Evolutionary conservation across 2,888 invertebrate species (phyloP), one percentile per base, ranked within the genome.

Genomic region (Hypomecis atomaria): DNA sequence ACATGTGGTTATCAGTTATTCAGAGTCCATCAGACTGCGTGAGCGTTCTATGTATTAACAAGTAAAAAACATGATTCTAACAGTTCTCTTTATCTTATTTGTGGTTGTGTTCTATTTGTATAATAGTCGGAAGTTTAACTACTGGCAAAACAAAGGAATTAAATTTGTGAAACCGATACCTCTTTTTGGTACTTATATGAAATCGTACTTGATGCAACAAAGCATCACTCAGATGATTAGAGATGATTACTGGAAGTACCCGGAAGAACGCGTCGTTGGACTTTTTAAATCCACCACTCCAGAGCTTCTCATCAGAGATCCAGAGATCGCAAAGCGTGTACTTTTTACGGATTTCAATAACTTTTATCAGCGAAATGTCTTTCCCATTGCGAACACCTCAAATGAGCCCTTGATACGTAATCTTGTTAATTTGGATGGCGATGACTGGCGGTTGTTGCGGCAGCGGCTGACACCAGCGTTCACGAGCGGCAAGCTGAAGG

Each of bases 391-490:
- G 4, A 36, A 45, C 5, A 57, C 47, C 70, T 85, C 48, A 66
- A 60, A 0, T 74, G 89, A 36, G 80, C 86, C 4, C 44, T 81
- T 70, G 10, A 33, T 81, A 33, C 49, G 62, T 4, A 86, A 84
- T 61, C 57, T 88, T 23, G 87, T 89, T 61, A 77, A 78, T 49
- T 77, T 59, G 5, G 83, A 87, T 33, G 89, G 87, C 0, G 88
- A 89, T 50, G 53, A 58, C 5, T 89, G 89, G 89, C 85, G 79
- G 62, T 71, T 88, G 5, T 56, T 85, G 5, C 77, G 89, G 0
- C 85, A 88, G 61, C 78, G 83, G 5, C 56, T 89, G 11, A 87
- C 89, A n/a, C 77, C 87, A 0, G 81, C 87, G 0, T 89, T 89
- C 58, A 87, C 87, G 0, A 83, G 81, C 0, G 81, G 83, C 2